Evolutionary conservation across 2,888 invertebrate genomes (phyloP).

Genomic region (Drosophila yooni): DNA sequence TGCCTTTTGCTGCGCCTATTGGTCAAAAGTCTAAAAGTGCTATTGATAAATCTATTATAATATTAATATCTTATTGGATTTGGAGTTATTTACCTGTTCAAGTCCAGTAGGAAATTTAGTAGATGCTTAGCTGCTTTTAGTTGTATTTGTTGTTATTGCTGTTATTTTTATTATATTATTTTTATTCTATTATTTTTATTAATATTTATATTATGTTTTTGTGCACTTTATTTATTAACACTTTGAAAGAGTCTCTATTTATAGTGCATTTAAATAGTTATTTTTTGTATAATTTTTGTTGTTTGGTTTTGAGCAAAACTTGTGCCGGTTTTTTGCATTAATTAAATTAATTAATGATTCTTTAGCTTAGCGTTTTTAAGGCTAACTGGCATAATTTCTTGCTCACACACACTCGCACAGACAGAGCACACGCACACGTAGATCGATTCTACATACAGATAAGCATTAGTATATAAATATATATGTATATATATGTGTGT

Average conservation of each 20-base stretch:
- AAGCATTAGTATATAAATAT: slow-evolving; percentile 10
- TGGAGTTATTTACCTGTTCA: slow-evolving; percentile 64
- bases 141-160: slow-evolving; percentile 33
- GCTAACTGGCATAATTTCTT: slow-evolving; percentile 63
- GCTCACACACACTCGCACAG: slow-evolving; percentile 48
- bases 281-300: slow-evolving; percentile 29
- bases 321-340: slow-evolving; percentile 56
- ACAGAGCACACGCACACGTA: slow-evolving; percentile 22
- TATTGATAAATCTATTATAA: background rate
- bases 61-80: background rate
- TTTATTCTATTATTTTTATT: slow-evolving; percentile 2
- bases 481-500: slow-evolving; percentile 1
- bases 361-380: slow-evolving; percentile 41
- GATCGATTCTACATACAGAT: slow-evolving; percentile 29
- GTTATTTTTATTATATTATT: slow-evolving; percentile 26
- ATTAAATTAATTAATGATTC: slow-evolving; percentile 44
- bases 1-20: slow-evolving; percentile 38
- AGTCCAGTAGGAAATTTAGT: slow-evolving; percentile 37
- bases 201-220: slow-evolving; percentile 31
- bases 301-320: slow-evolving; percentile 68
- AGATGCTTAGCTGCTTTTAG: slow-evolving; percentile 20
- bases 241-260: slow-evolving; percentile 21
- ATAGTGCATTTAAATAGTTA: slow-evolving; percentile 34
- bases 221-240: slow-evolving; percentile 46
- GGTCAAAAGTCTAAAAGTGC: background rate